Evolutionary conservation across 2,113 vertebrate species (phyloP), one percentile per base, ranked within the genome.

Genomic region (Pelecanus crispus): DNA sequence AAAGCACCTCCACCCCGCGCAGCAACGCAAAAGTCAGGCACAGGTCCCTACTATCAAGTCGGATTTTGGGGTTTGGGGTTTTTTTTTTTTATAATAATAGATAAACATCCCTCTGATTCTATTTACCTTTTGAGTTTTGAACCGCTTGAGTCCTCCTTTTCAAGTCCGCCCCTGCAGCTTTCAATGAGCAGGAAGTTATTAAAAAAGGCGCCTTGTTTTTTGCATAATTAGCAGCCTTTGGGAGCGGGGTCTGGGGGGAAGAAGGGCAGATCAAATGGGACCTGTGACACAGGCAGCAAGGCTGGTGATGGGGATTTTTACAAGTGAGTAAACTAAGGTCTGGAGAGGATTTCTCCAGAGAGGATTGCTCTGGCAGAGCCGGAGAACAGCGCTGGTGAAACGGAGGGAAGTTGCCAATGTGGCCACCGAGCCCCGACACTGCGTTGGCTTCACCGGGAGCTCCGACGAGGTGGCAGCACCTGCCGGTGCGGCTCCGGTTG

Each of bases 341-440:
- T 9, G 16, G 47, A 74, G 38, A 88, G 36, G n/a, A 61, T 61
- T 36, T 6, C 58, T 61, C 61, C 17, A 5, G 59, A 59, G 16
- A 61, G 59, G 38, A 88, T 25, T 72, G 67, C 38, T 92, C 40
- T 17, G 11, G 55, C 59, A 50, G 49, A 75, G 34, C 17, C 0
- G 0, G 31, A 84, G 26, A 81, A 58, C 32, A 44, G 66, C 6
- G 1, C 36, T 32, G 52, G 50, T 0, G 3, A 49, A 82, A 24
- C 0, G 1, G 29, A 74, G 45, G 17, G 67, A 70, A 13, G 38
- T 2, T 55, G n/a, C 38, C 74, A 58, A 11, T 1, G 4, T 16
- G 3, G 17, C 14, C 6, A 0, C 24, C 0, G 3, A 71, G 56
- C 24, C 38, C 75, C 17, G 11, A 4, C 1, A 3, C 3, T 0